phyloP scores from a whole-genome alignment of 1,140 invertebrate genomes.

The Drosophila mayri region DNA sequence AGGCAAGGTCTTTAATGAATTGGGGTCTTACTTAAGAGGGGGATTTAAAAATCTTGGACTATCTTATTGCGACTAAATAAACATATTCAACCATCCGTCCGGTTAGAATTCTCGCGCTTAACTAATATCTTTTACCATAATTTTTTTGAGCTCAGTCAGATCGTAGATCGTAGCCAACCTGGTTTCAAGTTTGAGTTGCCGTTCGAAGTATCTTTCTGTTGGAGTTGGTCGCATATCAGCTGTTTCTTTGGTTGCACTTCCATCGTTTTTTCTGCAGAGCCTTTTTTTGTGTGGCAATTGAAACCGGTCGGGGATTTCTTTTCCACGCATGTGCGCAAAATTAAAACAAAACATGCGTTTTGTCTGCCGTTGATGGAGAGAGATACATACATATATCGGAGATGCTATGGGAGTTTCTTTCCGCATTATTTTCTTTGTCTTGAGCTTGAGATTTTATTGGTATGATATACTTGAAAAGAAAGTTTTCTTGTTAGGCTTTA shows the following conservation, averaged over 20 bases:
- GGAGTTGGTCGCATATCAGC: slow-evolving; percentile 66
- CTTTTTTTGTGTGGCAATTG: slow-evolving; percentile 37
- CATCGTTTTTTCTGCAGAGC: slow-evolving; percentile 32
- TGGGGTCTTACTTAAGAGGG: slow-evolving; percentile 16
- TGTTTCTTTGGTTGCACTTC: slow-evolving; percentile 65
- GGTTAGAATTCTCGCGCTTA: slow-evolving; percentile 47
- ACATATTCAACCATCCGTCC: slow-evolving; percentile 16
- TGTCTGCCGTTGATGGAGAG: slow-evolving; percentile 49
- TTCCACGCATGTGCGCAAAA: slow-evolving; percentile 58
- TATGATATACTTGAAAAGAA: slow-evolving; percentile 11
- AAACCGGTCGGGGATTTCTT: slow-evolving; percentile 62
- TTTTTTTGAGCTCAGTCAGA: slow-evolving; percentile 5
- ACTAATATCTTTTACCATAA: slow-evolving; percentile 37
- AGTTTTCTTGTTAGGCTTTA: background rate
- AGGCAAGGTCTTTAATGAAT: slow-evolving; percentile 3
- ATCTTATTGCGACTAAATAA: slow-evolving; percentile 16
- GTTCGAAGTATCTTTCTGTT: slow-evolving; percentile 12
- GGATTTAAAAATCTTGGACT: slow-evolving; percentile 15
- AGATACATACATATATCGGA: slow-evolving; percentile 68
- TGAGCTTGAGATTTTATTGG: slow-evolving; percentile 7
- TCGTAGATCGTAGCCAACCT: slow-evolving; percentile 3
- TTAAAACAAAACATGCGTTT: slow-evolving; percentile 82
- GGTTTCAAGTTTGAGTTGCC: slow-evolving; percentile 28
- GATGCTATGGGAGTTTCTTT: slow-evolving; percentile 30
- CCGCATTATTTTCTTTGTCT: slow-evolving; percentile 2